Evolutionary conservation across 2,113 vertebrate genomes (phyloP).

Genomic region (Naja naja): DNA sequence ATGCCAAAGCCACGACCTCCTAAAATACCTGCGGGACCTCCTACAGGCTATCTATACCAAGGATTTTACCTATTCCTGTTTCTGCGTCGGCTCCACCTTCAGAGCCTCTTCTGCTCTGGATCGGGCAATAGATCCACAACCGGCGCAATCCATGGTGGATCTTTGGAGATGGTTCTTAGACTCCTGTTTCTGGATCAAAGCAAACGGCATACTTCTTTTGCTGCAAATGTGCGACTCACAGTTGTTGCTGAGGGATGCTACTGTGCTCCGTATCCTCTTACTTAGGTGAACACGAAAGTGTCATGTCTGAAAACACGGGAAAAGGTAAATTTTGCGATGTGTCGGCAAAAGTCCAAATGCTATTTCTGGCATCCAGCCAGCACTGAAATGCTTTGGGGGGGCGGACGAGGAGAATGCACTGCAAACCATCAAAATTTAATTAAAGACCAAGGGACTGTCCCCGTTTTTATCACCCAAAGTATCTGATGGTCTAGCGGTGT

Average conservation of each 20-base stretch:
- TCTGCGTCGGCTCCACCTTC: conserved; percentile 37
- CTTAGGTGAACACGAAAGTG: conserved; percentile 39
- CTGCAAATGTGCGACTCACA: conserved; percentile 71
- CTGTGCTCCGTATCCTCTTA: conserved; percentile 67
- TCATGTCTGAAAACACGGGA: background rate
- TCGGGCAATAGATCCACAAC: conserved; percentile 12
- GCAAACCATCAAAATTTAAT: background rate
- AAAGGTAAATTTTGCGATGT: background rate
- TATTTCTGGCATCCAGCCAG: background rate
- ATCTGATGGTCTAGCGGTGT: no score
- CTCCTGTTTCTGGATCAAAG: conserved; percentile 67
- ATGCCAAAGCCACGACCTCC: conserved; percentile 59
- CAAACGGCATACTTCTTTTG: conserved; percentile 69
- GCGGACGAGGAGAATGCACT: background rate
- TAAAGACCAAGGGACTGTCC: background rate
- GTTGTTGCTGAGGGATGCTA: conserved; percentile 65
- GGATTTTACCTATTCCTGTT: conserved; percentile 72
- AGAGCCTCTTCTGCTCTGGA: background rate
- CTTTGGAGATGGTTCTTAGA: conserved; percentile 75
- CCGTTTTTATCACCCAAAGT: background rate
- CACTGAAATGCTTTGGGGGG: no score
- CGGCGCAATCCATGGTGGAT: conserved; percentile 46
- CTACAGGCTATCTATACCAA: conserved; percentile 70
- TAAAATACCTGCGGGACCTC: conserved; percentile 65
- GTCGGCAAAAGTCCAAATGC: background rate